Base-by-base conservation (phyloP, 2,113 vertebrate species). In the Puma concolor region DNA sequence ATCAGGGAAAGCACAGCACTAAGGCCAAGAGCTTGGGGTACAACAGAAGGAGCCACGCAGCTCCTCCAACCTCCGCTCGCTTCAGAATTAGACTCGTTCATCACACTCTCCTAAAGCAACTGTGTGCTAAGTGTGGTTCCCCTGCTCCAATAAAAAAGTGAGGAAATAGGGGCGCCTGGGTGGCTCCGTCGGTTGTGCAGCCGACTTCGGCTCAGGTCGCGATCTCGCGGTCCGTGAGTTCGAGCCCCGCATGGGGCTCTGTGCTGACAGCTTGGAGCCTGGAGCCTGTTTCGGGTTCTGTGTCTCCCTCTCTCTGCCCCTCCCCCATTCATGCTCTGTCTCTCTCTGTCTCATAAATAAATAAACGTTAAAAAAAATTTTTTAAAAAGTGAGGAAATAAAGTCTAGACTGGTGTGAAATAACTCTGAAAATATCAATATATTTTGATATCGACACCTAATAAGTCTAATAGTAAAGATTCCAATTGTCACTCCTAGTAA, bases 401-500 rank as follows among this genome's bases (percentile, higher is more conserved):
- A 85, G 23, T 17, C 50, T 94, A 92, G 23, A 82, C 31, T 6
- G 12, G 41, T 86, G 10, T 91, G 50, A 97, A 95, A 71, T 57
- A 81, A 82, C 60, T 94, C 74, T 48, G 31, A 74, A 77, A 94
- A 57, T 69, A 81, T 38, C 23, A 69, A 16, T 76, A 19, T 90
- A 48, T 83, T 80, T 89, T 93, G 19, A 93, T 83, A 80, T 50
- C 83, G 67, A 83, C 44, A 83, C 90, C 48, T 54, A 44, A 44
- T 15, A 72, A 77, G 50, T 71, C 67, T 91, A 91, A 93, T 7
- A 60, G 84, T 76, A 87, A 87, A 96, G 27, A 19, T 91, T 91
- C 80, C n/a, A 67, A 38, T 54, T 85, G n/a, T 89, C 17, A 79
- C 84, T 85, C 86, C 31, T 74, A 69, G 29, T 48, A 79, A 87